phyloP scores from a whole-genome alignment of 2,888 invertebrate genomes.

The Epistrophe grossulariae region DNA sequence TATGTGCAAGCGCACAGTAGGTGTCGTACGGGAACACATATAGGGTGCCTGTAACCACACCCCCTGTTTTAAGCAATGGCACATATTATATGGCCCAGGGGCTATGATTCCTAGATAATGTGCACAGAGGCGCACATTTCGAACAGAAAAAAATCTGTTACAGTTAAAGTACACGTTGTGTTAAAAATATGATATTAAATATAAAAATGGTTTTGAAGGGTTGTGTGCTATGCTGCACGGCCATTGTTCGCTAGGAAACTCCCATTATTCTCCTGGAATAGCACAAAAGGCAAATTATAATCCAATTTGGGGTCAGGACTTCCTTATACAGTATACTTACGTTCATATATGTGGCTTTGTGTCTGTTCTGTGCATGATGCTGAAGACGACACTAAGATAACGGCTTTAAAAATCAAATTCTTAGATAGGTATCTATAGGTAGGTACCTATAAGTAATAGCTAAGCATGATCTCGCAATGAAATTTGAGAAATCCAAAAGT shows the following conservation, averaged over 20 bases:
- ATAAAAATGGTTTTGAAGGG: conserved; percentile 47
- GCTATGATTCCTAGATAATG: conserved; percentile 70
- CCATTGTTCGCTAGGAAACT: conserved; percentile 67
- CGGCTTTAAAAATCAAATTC: conserved; percentile 16
- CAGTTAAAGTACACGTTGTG: conserved; percentile 61
- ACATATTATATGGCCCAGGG: conserved; percentile 60
- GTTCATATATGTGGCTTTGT: conserved; percentile 30
- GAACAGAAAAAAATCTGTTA: conserved; percentile 70
- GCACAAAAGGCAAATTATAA: conserved; percentile 76
- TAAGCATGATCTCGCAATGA: not conserved
- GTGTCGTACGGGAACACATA: conserved; percentile 67
- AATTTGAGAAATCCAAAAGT: not conserved
- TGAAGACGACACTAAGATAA: conserved; percentile 45
- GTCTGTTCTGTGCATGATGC: conserved; percentile 18
- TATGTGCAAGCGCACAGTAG: conserved; percentile 79
- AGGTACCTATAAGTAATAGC: not conserved
- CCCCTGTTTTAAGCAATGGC: conserved; percentile 76
- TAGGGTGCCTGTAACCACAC: conserved; percentile 79
- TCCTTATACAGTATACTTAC: conserved; percentile 38
- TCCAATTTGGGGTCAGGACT: conserved; percentile 77
- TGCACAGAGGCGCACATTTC: conserved; percentile 60
- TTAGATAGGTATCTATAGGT: not conserved
- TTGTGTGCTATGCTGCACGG: conserved; percentile 25
- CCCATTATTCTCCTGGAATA: conserved; percentile 57
- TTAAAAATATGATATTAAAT: conserved; percentile 22